phyloP scores from a whole-genome alignment of 2,888 invertebrate species.

The Apoda limacodes region DNA sequence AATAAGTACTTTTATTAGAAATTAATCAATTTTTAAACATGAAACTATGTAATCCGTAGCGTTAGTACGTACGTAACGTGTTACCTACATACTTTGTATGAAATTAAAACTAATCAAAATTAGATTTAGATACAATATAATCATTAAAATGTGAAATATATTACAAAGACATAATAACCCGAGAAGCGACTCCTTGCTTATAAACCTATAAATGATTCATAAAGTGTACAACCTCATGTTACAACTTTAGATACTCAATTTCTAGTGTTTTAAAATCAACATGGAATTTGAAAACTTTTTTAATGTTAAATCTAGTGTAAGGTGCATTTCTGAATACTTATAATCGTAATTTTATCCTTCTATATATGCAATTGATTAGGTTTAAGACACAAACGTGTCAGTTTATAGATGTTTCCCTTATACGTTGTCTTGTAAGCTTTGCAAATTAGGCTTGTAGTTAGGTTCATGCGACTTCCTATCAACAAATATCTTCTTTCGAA shows the following conservation, averaged over 20 bases:
- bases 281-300: conserved; percentile 42
- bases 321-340: conserved; percentile 60
- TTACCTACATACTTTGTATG: conserved; percentile 41
- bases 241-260: conserved; percentile 7
- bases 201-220: no score
- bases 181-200: no score
- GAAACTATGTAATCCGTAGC: conserved; percentile 57
- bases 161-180: no score
- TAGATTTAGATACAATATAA: conserved; percentile 25
- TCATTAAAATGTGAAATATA: no score
- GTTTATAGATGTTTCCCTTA: conserved; percentile 58
- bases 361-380: conserved; percentile 49
- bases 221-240: conserved; percentile 1
- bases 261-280: conserved; percentile 18
- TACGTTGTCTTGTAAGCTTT: conserved; percentile 59
- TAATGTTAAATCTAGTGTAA: conserved; percentile 52
- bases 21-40: conserved; percentile 55
- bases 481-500: conserved; percentile 55
- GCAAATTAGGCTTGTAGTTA: conserved; percentile 60
- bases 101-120: conserved; percentile 34
- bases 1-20: conserved; percentile 48
- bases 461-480: conserved; percentile 64
- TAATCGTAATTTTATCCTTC: conserved; percentile 61
- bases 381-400: conserved; percentile 51
- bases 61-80: conserved; percentile 39